Conservation (phyloP, 2,797 vertebrate genomes). For the Epinephelus awoara region DNA sequence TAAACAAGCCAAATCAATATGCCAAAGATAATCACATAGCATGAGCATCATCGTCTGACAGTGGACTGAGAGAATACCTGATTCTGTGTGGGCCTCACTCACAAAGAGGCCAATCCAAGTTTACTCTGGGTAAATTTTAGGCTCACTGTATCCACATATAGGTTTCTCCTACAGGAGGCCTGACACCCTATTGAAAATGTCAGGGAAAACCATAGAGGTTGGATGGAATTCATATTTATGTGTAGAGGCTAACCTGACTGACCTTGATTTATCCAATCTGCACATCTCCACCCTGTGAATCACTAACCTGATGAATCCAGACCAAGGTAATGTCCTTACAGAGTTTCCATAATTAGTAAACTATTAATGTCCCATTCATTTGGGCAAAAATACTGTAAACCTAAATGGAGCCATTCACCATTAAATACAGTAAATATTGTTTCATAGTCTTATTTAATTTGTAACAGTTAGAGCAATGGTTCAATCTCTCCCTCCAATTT, state of each 20-base stretch:
- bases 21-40: conserved; percentile 59
- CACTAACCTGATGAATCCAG: conserved; percentile 48
- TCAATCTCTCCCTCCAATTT: too few relatives aligned
- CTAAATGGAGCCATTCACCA: not conserved
- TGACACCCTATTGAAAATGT: not conserved
- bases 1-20: conserved; percentile 74
- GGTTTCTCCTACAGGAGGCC: not conserved
- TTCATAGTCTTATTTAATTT: too few relatives aligned
- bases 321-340: conserved; percentile 17
- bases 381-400: not conserved
- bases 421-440: not conserved
- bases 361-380: not conserved
- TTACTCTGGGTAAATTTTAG: conserved; percentile 24
- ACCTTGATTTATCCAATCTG: conserved; percentile 61
- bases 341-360: conserved; percentile 47
- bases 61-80: conserved; percentile 13
- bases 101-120: conserved; percentile 13
- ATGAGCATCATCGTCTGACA: conserved; percentile 50
- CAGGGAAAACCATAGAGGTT: conserved; percentile 4
- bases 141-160: conserved; percentile 9
- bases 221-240: not conserved
- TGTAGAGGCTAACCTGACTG: conserved; percentile 30
- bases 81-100: conserved; percentile 9
- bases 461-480: too few relatives aligned
- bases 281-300: conserved; percentile 30